Base-by-base conservation (phyloP, 2,888 invertebrate species). In the Euproctis similis region DNA sequence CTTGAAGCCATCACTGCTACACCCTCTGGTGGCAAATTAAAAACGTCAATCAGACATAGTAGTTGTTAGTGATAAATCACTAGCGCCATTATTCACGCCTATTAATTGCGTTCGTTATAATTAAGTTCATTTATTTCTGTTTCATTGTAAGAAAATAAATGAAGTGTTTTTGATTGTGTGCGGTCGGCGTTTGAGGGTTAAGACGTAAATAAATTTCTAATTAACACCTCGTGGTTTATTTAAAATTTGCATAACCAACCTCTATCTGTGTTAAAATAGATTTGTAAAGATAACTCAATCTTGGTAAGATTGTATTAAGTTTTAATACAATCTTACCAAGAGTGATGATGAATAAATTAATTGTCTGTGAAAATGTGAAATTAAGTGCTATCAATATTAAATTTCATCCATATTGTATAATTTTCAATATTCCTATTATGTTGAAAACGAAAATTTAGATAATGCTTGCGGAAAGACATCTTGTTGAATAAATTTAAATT, bases 1-100 rank as follows among this genome's bases (percentile, higher is more conserved):
- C 48, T 46, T 53, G 43, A 42, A 45, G 38, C 49, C 38, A 43
- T 50, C 55, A 53, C 44, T 25, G 30, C 41, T 41, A 46, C 46
- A 38, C 54, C 53, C 51, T 46, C 51, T 48, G 39, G 51, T 48
- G 46, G 60, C 38, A 63, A 70, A 71, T 77, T 75, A 77, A 80
- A 81, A 77, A 72, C 72, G 80, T 77, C 78, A 77, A 77, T 81
- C 81, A 80, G 47, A 48, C 46, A 57, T 53, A 50, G 59, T 59
- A 62, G 63, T 67, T 71, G 67, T 68, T 62, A 70, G 71, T 72
- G 69, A 77, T 76, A 74, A 73, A 74, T 77, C 74, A 73, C 65
- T 43, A 51, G 53, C 53, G 51, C 68, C 58, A 70, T 74, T 78
- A 74, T 68, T 69, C 67, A 58, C 53, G 51, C 63, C 69, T 69